Evolutionary conservation across 2,797 vertebrate genomes (phyloP).

Genomic region (Oreonectes daqikongensis): DNA sequence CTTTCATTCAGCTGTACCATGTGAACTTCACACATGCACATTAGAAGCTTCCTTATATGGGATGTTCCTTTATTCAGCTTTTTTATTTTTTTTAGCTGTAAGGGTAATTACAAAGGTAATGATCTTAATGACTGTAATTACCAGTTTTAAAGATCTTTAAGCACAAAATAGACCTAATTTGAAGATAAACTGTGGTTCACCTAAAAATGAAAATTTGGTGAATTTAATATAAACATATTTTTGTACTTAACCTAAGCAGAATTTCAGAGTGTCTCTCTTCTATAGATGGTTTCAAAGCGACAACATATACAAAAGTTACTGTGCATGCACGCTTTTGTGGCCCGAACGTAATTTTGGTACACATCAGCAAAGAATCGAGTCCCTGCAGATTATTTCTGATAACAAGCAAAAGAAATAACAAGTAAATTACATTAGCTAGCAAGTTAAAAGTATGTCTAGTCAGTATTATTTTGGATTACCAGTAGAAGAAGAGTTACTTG

Average conservation of each 20-base stretch:
- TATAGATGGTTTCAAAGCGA: no score
- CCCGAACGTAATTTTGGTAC: no score
- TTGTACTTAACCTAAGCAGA: neutral
- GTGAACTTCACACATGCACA: neutral
- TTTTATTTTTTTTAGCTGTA: neutral
- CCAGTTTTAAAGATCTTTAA: neutral
- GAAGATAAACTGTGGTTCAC: neutral
- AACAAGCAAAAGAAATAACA: no score
- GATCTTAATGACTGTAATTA: neutral
- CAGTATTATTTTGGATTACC: no score
- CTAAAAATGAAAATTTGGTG: neutral
- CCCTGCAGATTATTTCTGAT: no score
- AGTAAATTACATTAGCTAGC: no score
- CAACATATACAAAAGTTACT: no score
- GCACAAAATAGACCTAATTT: neutral
- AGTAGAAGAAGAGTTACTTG: no score
- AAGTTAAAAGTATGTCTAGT: no score
- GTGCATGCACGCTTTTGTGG: no score
- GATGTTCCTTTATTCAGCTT: no score
- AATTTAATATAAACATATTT: neutral
- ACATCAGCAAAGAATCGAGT: no score
- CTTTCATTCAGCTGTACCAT: neutral
- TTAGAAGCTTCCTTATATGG: neutral
- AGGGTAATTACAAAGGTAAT: constrained; percentile 1
- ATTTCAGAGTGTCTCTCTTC: neutral